Conservation (phyloP, 2,888 invertebrate genomes). For the Phengaris alcon region DNA sequence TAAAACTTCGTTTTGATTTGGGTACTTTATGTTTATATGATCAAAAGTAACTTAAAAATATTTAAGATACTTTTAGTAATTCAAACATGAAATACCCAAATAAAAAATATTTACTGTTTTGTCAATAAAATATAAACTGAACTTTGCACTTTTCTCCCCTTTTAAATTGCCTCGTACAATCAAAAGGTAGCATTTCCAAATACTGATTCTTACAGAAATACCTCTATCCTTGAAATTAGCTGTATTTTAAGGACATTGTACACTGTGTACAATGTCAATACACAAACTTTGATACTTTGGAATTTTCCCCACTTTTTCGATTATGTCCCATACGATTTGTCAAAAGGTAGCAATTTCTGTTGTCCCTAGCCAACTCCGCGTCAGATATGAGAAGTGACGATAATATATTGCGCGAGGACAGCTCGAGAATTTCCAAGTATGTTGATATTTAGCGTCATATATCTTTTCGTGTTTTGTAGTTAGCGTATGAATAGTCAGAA, state of each 20-base stretch:
- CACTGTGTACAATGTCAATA: not conserved
- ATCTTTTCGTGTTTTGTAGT: not conserved
- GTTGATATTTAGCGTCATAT: not conserved
- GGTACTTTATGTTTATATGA: no score
- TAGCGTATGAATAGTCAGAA: not conserved
- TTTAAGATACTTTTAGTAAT: no score
- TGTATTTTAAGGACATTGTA: not conserved
- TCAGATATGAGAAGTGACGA: slow-evolving; percentile 25
- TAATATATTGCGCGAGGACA: slow-evolving; percentile 22
- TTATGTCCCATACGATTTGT: slow-evolving; percentile 19
- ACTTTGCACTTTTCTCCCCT: no score
- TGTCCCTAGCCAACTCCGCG: not conserved
- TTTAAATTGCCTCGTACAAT: no score
- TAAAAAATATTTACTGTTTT: no score
- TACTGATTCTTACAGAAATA: no score
- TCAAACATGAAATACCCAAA: no score
- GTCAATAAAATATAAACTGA: no score
- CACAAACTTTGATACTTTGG: not conserved
- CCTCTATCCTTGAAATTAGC: no score
- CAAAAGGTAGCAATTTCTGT: slow-evolving; percentile 16
- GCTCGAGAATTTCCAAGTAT: not conserved
- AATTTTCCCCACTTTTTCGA: slow-evolving; percentile 27
- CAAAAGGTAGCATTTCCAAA: no score
- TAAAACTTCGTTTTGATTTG: no score
- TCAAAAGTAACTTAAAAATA: no score